Evolutionary conservation across 53 echinoderm and acorn worm genomes (phyloP), one percentile per base, ranked within the genome.

Genomic region (Holothuria scabra): DNA sequence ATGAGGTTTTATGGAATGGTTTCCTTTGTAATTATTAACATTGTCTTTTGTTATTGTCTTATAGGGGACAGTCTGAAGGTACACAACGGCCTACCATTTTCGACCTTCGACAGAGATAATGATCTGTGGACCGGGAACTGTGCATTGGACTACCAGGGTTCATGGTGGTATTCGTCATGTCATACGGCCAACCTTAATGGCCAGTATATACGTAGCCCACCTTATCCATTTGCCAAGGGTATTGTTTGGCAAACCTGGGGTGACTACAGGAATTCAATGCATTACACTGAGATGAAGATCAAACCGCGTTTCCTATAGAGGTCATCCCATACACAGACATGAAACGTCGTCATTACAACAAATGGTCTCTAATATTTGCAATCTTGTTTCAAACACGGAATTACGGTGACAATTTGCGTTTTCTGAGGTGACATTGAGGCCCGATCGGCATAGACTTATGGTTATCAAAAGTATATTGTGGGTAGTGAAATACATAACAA

Each of bases 121-220:
- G 95, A 95, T 83, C 84, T 76, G 8, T 88, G 91, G 87, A 80
- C 89, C 60, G 89, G 87, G 25, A 95, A 95, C 85, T 95, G 95
- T 66, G 95, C 95, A 59, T 60, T 78, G 31, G 84, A 85, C 58
- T 92, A 92, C 85, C 69, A 83, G 12, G 90, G 92, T 1, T 92
- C 86, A 0, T 94, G 95, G 95, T 94, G 95, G 95, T 94, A 89
- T 76, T 79, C 89, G 2, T 85, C 76, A 59, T 94, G 95, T 65
- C 90, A 92, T 74, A 87, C 87, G 28, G 60, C 91, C 67, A 92
- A 94, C 83, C 92, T 94, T n/a, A 95, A 95, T 55, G 95, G 93
- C 4, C 65, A 66, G 35, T 95, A 95, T 38, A 76, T 89, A 46
- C 79, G 82, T 7, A 91, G 89, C 8, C 82, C 86, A 5, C 86